phyloP scores from a whole-genome alignment of 2,888 invertebrate species.

The Ashinkailepas kermadecensis region DNA sequence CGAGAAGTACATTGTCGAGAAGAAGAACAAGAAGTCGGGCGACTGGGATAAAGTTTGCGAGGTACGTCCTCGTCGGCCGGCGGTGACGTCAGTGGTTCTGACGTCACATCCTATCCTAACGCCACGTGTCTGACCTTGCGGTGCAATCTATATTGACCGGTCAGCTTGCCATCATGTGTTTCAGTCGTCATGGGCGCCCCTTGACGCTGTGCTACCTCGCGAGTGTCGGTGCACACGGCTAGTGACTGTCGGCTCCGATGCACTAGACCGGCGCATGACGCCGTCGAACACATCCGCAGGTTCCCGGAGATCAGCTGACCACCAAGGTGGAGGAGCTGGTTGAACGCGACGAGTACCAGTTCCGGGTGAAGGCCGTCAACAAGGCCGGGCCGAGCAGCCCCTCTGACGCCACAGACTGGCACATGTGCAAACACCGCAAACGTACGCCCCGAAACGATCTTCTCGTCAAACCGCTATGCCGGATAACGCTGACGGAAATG shows the following conservation, averaged over 20 bases:
- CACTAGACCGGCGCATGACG: no score
- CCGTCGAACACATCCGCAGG: not conserved
- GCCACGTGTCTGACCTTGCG: no score
- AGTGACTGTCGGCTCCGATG: no score
- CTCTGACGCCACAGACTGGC: slow-evolving; percentile 82
- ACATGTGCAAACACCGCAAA: slow-evolving; percentile 77
- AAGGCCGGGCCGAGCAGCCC: slow-evolving; percentile 86
- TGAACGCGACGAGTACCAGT: slow-evolving; percentile 84
- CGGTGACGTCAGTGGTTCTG: no score
- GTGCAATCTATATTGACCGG: no score
- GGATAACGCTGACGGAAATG: not conserved
- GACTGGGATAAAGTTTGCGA: slow-evolving; percentile 39
- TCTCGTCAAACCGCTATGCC: slow-evolving; percentile 31
- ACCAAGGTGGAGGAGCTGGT: slow-evolving; percentile 71
- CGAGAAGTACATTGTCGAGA: slow-evolving; percentile 76
- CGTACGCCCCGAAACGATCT: slow-evolving; percentile 52
- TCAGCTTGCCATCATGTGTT: no score
- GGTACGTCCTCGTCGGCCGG: not conserved
- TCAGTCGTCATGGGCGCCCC: no score
- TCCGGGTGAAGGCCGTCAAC: slow-evolving; percentile 83
- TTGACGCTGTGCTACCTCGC: no score
- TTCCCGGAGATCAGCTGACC: slow-evolving; percentile 81
- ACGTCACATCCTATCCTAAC: no score
- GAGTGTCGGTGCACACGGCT: no score
- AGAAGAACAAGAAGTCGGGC: slow-evolving; percentile 41